A percentile compares a stretch with the other conserved stretches of the same genome.
These are phyloP conservation scores for Tonatia bakeri DNA, from an alignment of 2,113 vertebrate genomes.

Conservation along the genomic window DNA sequence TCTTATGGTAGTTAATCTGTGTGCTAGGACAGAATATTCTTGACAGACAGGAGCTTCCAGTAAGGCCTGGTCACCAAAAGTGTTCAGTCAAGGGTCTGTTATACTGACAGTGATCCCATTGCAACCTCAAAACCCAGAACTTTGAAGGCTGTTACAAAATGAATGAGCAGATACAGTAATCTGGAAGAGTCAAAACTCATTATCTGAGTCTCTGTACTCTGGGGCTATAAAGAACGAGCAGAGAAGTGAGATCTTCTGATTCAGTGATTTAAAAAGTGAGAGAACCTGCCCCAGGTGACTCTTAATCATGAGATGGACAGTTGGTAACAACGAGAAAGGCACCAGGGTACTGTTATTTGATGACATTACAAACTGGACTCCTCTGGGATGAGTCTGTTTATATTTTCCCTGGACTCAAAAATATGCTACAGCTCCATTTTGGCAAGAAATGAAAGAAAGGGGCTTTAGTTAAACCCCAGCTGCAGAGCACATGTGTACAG, in stretches of 20 bases:
- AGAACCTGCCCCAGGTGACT: neutral
- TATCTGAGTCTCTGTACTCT: neutral
- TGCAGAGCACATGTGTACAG: constrained; percentile 50
- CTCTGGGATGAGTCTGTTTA: constrained; percentile 22
- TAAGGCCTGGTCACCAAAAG: neutral
- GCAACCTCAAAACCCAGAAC: neutral
- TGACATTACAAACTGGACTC: neutral
- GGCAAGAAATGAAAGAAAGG: neutral
- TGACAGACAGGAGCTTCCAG: neutral
- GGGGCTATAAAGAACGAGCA: neutral
- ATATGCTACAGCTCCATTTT: constrained; percentile 32
- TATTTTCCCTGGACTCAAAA: constrained; percentile 36
- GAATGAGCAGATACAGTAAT: neutral
- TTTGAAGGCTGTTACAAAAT: neutral
- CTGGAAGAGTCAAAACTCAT: neutral
- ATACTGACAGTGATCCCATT: neutral
- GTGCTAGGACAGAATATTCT: neutral
- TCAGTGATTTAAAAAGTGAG: neutral
- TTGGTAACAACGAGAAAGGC: neutral
- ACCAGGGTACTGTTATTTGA: neutral
- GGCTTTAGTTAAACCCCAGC: constrained; percentile 60
- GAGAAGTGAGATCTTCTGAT: neutral
- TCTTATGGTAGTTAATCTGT: neutral
- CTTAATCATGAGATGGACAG: neutral
- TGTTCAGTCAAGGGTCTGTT: neutral